These are phyloP conservation scores for Myotis brandtii DNA, from an alignment of 2,113 vertebrate genomes.

Conservation along the genomic window DNA sequence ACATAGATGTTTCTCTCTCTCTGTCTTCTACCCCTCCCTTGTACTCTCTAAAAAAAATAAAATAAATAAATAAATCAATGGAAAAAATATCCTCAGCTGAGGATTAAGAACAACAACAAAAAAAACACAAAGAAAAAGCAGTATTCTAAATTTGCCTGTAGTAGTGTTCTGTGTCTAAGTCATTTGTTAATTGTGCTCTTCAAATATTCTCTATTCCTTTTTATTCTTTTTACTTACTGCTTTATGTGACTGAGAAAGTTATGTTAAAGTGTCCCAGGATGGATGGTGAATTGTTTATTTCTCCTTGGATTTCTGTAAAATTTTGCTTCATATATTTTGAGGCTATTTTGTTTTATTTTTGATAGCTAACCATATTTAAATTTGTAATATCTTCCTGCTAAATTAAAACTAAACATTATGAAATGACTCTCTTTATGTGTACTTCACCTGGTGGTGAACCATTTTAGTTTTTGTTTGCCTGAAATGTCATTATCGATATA, in stretches of 20 bases:
- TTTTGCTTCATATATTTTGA: conserved; percentile 32
- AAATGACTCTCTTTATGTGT: not conserved
- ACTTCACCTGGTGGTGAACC: not conserved
- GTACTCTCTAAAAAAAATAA: no score
- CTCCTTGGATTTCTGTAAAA: not conserved
- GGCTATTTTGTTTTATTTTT: not conserved
- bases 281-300: not conserved
- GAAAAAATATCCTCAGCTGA: no score
- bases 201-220: not conserved
- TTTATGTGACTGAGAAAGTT: not conserved
- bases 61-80: no score
- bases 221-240: not conserved
- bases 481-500: not conserved
- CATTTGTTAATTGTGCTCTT: not conserved
- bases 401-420: not conserved
- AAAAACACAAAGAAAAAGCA: no score
- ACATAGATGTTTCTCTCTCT: no score
- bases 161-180: not conserved
- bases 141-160: conserved; percentile 13
- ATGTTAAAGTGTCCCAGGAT: not conserved
- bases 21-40: no score
- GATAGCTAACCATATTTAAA: not conserved
- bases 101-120: no score
- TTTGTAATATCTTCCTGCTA: not conserved
- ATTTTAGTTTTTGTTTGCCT: not conserved